These are phyloP conservation scores for Polydrusus tereticollis DNA, from an alignment of 2,888 invertebrate species.

Conservation along the genomic window DNA sequence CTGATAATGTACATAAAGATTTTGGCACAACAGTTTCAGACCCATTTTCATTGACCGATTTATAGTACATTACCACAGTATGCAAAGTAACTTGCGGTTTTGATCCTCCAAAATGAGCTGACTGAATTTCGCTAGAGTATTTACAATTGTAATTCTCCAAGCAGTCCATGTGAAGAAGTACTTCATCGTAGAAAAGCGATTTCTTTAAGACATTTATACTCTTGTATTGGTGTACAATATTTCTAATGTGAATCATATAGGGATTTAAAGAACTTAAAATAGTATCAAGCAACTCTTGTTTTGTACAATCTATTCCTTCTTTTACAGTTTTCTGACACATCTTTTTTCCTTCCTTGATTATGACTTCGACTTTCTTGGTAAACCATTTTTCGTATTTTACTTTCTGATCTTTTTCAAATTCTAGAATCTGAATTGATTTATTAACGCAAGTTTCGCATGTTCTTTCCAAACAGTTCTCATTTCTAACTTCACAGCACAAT, in stretches of 20 bases:
- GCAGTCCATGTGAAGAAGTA: conserved; percentile 28
- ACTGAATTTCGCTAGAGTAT: conserved; percentile 32
- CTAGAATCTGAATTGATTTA: conserved; percentile 3
- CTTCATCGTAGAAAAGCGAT: conserved; percentile 1
- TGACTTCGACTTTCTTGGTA: conserved; percentile 22
- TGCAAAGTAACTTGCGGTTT: conserved; percentile 30
- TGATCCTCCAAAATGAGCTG: conserved; percentile 37
- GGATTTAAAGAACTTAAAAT: background rate
- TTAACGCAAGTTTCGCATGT: conserved; percentile 17
- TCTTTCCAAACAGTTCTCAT: conserved; percentile 30
- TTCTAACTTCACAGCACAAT: conserved; percentile 26
- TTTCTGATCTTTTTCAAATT: conserved; percentile 25
- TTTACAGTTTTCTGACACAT: conserved; percentile 21
- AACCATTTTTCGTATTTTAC: conserved; percentile 24
- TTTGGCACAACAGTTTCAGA: background rate
- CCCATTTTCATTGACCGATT: background rate
- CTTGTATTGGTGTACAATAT: conserved; percentile 31
- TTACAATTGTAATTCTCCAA: conserved; percentile 31
- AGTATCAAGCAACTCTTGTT: background rate
- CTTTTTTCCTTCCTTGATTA: conserved; percentile 29
- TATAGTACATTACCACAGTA: conserved; percentile 31
- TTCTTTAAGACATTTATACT: conserved; percentile 11
- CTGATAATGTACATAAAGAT: conserved; percentile 14
- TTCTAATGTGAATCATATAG: conserved; percentile 25
- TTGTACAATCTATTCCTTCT: conserved; percentile 21